Evolutionary conservation across 1,140 invertebrate genomes (phyloP).

Genomic region (Drosophila subpulchrella): DNA sequence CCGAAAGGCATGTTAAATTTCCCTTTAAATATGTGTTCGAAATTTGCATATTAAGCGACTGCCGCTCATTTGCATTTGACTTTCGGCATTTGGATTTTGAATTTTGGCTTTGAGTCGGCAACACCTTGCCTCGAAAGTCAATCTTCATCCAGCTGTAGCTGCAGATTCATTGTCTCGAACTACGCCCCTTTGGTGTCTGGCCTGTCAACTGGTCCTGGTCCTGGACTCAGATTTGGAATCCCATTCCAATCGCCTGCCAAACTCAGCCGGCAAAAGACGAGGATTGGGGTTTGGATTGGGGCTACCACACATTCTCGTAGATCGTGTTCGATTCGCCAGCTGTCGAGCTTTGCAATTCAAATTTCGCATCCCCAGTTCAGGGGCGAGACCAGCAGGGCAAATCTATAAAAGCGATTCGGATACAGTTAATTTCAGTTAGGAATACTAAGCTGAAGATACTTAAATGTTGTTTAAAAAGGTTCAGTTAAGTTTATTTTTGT

Average conservation of each 20-base stretch:
- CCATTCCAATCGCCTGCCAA: slow-evolving; percentile 24
- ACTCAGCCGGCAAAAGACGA: slow-evolving; percentile 30
- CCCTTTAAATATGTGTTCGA: slow-evolving; percentile 59
- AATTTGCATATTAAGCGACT: slow-evolving; percentile 67
- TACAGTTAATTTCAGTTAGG: slow-evolving; percentile 17
- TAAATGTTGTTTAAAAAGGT: too few species aligned
- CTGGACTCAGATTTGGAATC: not conserved
- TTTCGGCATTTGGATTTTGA: slow-evolving; percentile 11
- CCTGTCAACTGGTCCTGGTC: slow-evolving; percentile 62
- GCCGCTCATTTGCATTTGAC: slow-evolving; percentile 62
- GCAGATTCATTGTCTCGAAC: slow-evolving; percentile 61
- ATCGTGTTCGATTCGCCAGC: slow-evolving; percentile 37
- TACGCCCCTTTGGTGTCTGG: slow-evolving; percentile 75
- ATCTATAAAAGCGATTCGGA: slow-evolving; percentile 14
- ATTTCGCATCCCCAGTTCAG: slow-evolving; percentile 28
- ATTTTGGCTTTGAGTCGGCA: slow-evolving; percentile 23
- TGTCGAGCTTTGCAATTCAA: slow-evolving; percentile 73
- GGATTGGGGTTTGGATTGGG: slow-evolving; percentile 8
- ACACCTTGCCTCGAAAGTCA: slow-evolving; percentile 53
- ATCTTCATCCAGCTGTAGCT: slow-evolving; percentile 46
- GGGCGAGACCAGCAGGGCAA: slow-evolving; percentile 8
- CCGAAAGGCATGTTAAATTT: slow-evolving; percentile 19
- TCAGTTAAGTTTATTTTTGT: too few species aligned
- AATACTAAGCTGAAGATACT: not conserved
- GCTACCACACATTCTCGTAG: slow-evolving; percentile 19